Base-by-base conservation (phyloP, 2,888 invertebrate genomes). In the Monoplex corrugatus region DNA sequence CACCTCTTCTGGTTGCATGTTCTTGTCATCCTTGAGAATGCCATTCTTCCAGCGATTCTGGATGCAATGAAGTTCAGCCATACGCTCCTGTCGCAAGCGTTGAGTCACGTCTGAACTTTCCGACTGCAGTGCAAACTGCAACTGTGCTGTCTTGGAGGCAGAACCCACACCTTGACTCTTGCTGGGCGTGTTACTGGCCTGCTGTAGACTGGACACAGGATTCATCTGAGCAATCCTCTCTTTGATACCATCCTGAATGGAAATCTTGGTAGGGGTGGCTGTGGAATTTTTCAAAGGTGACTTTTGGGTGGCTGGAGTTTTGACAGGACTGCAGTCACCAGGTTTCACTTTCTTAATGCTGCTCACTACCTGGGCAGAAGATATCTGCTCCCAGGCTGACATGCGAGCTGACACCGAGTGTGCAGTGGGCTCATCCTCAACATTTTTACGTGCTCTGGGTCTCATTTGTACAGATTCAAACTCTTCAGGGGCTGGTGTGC, bases 11-110 rank as follows among this genome's bases (percentile, higher is more conserved):
- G 75, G 35, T 16, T 2, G 16, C 35, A 8, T 38, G 38, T 75
- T 38, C n/a, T 82, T 78, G 40, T 87, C 90, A 5, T 94, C 94
- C 84, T 91, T 93, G 23, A 94, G 90, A 16, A 94, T 92, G 35
- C 95, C 95, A 90, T 95, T 93, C 87, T 94, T 94, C 94, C 95
- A 96, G 40, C 96, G 92, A 91, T 95, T 95, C 89, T 95, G 93
- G 35, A 96, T 93, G n/a, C 93, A 92, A 32, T 94, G 93, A 89
- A 96, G 93, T 87, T 96, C 96, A 16, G 94, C 94, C 94, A 96
- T 93, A 45, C 95, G 93, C 86, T 95, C 95, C 44, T 94, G 93
- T 16, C 94, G 92, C n/a, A 94, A 91, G 89, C 95, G 95, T 63
- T 94, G 94, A 75, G 95, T 95, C 80, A 95, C 91, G 92, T 92